Evolutionary conservation across 2,797 vertebrate species (phyloP), one percentile per base, ranked within the genome.

Genomic region (Characodon lateralis): DNA sequence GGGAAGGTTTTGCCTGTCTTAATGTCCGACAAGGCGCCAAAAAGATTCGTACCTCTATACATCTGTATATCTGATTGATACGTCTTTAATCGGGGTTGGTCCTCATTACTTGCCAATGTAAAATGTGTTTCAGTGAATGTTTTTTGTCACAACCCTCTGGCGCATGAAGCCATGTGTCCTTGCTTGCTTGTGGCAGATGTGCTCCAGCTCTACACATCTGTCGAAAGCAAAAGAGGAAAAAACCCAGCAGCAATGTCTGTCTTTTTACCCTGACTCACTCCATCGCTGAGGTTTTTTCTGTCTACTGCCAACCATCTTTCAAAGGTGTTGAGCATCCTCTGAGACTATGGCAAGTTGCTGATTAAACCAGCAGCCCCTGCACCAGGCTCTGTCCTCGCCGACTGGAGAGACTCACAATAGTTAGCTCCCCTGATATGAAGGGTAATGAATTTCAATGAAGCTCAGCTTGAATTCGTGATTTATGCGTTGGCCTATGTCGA

Each of bases 391-490:
- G 87, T 91, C 90, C 90, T 89, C 85, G 56, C 86, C 31, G 50
- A 84, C 80, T 82, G 80, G 86, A 89, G 88, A 89, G 85, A 79
- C 85, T 85, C 81, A 91, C 92, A 92, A 91, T 93, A 93, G 93
- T 94, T 94, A 92, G 90, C 90, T 92, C 90, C 92, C 90, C 83
- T 86, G 92, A 94, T 92, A 94, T 92, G 91, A 93, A 87, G 91
- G 92, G 90, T 92, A 93, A 94, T 94, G 92, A 93, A 94, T 94
- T 94, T 93, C 93, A 94, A 94, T 93, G 91, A 93, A 92, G 92
- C 90, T 90, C 88, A 88, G 90, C 89, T 93, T 91, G 89, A 95
- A 93, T 94, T 86, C 82, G 75, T 95, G 93, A 93, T 94, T 93
- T 94, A 94, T 94, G 93, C 82, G 86, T 84, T 86, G 87, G 87